These are phyloP conservation scores for Eulacestoma nigropectus DNA, from an alignment of 2,113 vertebrate species.

Conservation along the genomic window DNA sequence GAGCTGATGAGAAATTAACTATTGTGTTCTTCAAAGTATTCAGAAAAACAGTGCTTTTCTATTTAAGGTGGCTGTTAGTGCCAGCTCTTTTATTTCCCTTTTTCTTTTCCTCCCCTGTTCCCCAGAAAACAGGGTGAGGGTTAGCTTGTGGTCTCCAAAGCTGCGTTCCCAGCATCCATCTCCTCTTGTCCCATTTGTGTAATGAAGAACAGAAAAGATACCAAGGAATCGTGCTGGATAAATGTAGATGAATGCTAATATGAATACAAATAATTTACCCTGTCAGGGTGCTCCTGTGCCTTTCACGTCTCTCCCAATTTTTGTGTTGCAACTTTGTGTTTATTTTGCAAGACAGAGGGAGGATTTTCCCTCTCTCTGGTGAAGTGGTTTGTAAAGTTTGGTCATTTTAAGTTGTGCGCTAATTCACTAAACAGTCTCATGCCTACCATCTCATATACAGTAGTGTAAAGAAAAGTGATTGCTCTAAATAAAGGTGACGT, in stretches of 20 bases:
- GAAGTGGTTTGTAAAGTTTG: background rate
- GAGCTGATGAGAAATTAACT: background rate
- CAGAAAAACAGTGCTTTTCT: background rate
- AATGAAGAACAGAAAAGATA: background rate
- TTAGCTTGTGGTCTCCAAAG: background rate
- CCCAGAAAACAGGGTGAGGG: background rate
- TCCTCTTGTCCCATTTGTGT: background rate
- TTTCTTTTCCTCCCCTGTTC: background rate
- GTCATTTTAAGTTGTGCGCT: background rate
- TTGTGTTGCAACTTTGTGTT: rapidly evolving
- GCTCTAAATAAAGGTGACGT: background rate
- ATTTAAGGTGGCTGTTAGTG: background rate
- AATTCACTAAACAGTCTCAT: background rate
- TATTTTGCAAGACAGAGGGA: background rate
- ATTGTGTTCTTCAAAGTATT: background rate
- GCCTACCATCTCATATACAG: background rate
- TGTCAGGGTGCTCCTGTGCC: background rate
- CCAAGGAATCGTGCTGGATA: background rate
- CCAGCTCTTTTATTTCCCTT: background rate
- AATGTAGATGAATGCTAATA: background rate
- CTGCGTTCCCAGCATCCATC: background rate
- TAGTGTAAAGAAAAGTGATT: background rate
- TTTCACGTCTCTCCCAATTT: background rate
- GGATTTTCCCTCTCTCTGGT: background rate
- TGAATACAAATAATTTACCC: background rate